phyloP scores from a whole-genome alignment of 2,113 vertebrate species.

The Ailurus styani region DNA sequence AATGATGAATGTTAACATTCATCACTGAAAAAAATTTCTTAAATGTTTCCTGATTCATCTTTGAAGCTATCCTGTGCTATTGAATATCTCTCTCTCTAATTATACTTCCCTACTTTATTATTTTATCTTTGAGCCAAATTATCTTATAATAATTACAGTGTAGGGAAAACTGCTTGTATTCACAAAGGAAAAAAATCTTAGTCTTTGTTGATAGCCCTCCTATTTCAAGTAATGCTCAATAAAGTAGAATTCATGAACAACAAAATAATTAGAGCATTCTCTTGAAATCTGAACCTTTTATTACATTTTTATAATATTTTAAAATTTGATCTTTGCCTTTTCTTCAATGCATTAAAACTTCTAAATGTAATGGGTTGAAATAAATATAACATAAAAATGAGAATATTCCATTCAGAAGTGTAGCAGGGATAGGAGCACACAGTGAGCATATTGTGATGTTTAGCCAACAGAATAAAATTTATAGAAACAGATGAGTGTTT shows the following conservation, averaged over 20 bases:
- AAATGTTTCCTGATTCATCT: background rate
- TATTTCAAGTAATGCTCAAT: background rate
- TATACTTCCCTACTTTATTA: background rate
- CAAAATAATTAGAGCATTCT: background rate
- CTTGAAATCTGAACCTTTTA: background rate
- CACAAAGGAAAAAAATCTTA: background rate
- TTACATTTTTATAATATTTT: background rate
- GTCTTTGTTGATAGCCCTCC: background rate
- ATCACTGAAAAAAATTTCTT: background rate
- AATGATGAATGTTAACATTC: background rate
- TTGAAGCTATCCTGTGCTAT: background rate
- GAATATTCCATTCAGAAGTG: background rate
- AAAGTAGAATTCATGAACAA: constrained; percentile 4
- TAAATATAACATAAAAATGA: background rate
- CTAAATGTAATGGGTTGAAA: background rate
- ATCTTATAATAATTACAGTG: background rate
- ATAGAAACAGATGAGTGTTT: background rate
- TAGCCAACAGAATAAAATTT: background rate
- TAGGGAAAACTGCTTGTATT: background rate
- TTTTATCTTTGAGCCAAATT: constrained; percentile 34
- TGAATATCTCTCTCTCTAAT: background rate
- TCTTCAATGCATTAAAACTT: background rate
- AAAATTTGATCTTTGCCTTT: background rate
- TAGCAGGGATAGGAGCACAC: background rate
- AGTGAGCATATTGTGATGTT: background rate